These are phyloP conservation scores for Mustela nigripes DNA, from an alignment of 2,113 vertebrate species.

Conservation along the genomic window DNA sequence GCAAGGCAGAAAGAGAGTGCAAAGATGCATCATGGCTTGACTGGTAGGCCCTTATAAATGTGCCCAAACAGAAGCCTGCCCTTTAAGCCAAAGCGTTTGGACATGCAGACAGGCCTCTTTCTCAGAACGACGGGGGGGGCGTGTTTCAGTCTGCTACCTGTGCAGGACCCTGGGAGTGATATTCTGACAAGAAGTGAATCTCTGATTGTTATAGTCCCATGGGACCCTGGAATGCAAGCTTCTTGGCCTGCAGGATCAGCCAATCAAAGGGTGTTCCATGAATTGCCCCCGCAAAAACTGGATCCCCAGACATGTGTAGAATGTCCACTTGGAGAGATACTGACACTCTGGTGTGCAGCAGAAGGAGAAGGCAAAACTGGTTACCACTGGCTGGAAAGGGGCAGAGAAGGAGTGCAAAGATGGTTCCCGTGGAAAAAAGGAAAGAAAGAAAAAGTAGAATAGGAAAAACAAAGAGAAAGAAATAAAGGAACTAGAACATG, in stretches of 20 bases:
- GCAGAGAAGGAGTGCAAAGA: not conserved
- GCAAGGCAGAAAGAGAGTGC: not conserved
- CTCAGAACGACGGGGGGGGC: not conserved
- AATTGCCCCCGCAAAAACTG: not conserved
- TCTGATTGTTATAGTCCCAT: not conserved
- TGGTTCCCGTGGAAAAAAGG: not conserved
- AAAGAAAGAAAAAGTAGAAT: not conserved
- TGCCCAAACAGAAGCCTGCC: not conserved
- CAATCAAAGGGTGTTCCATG: not conserved
- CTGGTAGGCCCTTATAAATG: not conserved
- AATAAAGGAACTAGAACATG: not conserved
- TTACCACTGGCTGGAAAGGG: not conserved
- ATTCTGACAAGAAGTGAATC: not conserved
- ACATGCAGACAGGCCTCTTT: not conserved
- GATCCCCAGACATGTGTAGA: not conserved
- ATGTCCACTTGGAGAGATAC: not conserved
- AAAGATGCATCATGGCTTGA: not conserved
- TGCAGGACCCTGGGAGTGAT: not conserved
- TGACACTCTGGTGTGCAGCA: not conserved
- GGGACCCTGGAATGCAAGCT: not conserved
- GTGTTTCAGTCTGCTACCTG: not conserved
- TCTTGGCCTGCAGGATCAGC: not conserved
- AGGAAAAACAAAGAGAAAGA: not conserved
- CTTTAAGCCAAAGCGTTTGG: not conserved
- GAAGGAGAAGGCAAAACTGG: not conserved